These are phyloP conservation scores for Paramormyrops kingsleyae DNA, from an alignment of 2,113 vertebrate genomes.

Conservation along the genomic window DNA sequence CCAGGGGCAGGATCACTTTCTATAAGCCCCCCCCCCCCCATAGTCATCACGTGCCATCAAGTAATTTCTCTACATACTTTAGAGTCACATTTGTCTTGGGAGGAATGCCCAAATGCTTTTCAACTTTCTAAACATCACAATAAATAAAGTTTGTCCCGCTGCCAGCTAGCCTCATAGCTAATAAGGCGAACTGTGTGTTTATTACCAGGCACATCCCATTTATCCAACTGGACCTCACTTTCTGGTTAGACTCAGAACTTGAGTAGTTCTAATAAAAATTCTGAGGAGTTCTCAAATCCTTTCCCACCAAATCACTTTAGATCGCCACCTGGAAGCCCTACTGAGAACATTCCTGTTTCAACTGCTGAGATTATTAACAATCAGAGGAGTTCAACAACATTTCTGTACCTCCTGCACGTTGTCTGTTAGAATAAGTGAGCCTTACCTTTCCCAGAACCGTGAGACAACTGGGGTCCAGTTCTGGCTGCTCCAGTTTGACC, in stretches of 20 bases:
- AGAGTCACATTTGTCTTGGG: background rate
- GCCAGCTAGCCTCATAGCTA: background rate
- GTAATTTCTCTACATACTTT: background rate
- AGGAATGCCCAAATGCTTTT: background rate
- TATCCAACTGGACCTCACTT: background rate
- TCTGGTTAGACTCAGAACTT: background rate
- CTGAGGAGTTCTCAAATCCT: background rate
- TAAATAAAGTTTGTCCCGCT: background rate
- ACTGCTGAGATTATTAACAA: background rate
- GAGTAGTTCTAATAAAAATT: background rate
- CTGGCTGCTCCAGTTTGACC: conserved; percentile 94
- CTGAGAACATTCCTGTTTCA: background rate
- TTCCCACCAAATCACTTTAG: background rate
- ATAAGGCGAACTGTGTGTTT: background rate
- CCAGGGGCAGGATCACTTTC: background rate
- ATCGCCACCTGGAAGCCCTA: background rate
- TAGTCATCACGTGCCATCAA: background rate
- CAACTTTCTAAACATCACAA: background rate
- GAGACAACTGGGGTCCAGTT: conserved; percentile 91
- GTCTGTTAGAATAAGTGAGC: background rate
- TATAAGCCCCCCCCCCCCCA: background rate
- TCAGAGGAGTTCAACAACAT: background rate
- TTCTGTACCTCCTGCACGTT: background rate
- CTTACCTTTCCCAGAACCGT: conserved; percentile 96
- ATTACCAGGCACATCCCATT: background rate